phyloP scores from a whole-genome alignment of 2,888 invertebrate genomes.

The Meghimatium bilineatum region DNA sequence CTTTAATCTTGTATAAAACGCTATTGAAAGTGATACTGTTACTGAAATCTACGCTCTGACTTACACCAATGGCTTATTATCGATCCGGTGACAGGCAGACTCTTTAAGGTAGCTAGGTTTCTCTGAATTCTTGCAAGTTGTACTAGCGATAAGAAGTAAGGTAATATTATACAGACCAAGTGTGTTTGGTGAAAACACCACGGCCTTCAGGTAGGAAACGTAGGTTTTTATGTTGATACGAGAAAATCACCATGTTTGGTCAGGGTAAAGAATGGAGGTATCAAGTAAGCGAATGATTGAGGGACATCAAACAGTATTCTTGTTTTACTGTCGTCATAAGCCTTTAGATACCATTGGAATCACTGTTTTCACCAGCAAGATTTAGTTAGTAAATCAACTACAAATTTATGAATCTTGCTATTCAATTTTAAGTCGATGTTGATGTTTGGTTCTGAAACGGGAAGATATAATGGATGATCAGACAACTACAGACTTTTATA shows the following conservation, averaged over 20 bases:
- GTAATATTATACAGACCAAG: neutral
- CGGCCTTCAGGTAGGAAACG: neutral
- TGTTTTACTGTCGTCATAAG: no score
- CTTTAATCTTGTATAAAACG: neutral
- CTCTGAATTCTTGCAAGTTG: neutral
- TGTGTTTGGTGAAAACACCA: conserved; percentile 10
- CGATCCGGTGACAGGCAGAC: neutral
- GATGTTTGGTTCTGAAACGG: no score
- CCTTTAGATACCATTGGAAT: no score
- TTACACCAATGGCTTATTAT: neutral
- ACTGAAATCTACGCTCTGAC: neutral
- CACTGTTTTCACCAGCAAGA: no score
- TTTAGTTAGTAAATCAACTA: no score
- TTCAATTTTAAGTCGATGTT: no score
- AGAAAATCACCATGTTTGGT: neutral
- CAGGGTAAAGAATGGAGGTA: neutral
- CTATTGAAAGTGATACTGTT: neutral
- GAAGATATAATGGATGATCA: no score
- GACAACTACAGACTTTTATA: no score
- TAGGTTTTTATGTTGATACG: neutral
- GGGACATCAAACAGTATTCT: no score
- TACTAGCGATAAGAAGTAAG: neutral
- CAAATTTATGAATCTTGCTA: no score
- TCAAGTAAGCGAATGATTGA: neutral
- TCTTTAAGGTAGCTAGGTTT: conserved; percentile 13